Evolutionary conservation across 2,797 vertebrate genomes (phyloP).

Genomic region (Enteromius afrohamiltoni): DNA sequence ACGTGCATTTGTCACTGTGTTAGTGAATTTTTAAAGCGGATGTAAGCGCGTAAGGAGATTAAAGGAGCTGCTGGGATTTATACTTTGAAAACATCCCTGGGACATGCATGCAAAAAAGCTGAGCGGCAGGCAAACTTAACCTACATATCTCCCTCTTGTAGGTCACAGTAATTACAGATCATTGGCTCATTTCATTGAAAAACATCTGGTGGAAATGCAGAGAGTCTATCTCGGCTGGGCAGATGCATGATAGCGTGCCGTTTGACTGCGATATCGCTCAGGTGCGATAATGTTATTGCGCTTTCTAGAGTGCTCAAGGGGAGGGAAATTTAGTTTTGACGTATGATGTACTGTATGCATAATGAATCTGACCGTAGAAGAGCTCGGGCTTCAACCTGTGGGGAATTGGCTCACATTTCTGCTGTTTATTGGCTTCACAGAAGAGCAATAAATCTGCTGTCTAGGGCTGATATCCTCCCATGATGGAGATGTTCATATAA

Average conservation of each 20-base stretch:
- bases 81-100: conserved; percentile 74
- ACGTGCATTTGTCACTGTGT: conserved; percentile 66
- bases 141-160: conserved; percentile 73
- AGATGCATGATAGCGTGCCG: neutral
- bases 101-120: conserved; percentile 67
- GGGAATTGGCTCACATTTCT: conserved; percentile 69
- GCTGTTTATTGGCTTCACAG: conserved; percentile 72
- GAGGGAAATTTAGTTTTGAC: conserved; percentile 71
- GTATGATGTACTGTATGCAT: conserved; percentile 74
- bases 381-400: conserved; percentile 66
- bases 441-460: conserved; percentile 70
- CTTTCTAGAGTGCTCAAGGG: conserved; percentile 68
- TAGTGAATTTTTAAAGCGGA: conserved; percentile 87
- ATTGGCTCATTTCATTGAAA: conserved; percentile 48
- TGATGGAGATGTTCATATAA: conserved; percentile 48
- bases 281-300: conserved; percentile 68
- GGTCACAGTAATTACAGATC: conserved; percentile 70
- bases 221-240: conserved; percentile 9
- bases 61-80: conserved; percentile 84
- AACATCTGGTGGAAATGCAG: conserved; percentile 1
- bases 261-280: conserved; percentile 42
- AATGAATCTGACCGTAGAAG: conserved; percentile 74
- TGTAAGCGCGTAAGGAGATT: conserved; percentile 84
- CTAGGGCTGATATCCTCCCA: conserved; percentile 62
- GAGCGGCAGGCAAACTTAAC: conserved; percentile 66